Conservation (phyloP, 2,113 vertebrate genomes). For the Xenopus tropicalis region UCB_Xtro_10.0 CM004450.2:66777001-66777500, state of each 20-base stretch:
- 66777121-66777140: too few species aligned
- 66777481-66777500: too few species aligned
- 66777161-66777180: neutral
- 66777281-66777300: neutral
- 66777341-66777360: neutral
- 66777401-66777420: neutral
- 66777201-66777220: neutral
- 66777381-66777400: neutral
- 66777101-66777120: too few species aligned
- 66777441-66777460: too few species aligned
- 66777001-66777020: too few species aligned
- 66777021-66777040: too few species aligned
- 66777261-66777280: neutral
- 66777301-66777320: neutral
- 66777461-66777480: too few species aligned
- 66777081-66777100: too few species aligned
- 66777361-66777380: neutral
- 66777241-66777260: conserved; percentile 6
- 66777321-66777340: neutral
- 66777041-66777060: too few species aligned
- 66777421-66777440: too few species aligned
- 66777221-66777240: conserved; percentile 6
- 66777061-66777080: too few species aligned
- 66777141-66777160: too few species aligned
- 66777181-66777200: conserved; percentile 1